Conservation (phyloP, 2,113 vertebrate species). For the Misgurnus anguillicaudatus region DNA sequence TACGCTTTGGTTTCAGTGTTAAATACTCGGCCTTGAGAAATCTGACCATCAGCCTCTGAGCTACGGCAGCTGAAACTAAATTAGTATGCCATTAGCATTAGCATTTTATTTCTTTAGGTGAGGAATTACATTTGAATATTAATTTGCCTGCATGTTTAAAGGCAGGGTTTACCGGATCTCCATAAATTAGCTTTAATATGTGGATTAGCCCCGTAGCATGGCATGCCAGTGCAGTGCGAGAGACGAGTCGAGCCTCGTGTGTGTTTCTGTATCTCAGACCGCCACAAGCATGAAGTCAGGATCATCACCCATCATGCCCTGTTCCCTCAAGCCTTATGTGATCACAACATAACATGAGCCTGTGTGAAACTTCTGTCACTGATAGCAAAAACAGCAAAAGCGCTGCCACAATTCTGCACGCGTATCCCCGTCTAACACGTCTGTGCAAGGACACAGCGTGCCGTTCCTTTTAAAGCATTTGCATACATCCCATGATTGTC, state of each 20-base stretch:
- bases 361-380: slow-evolving; percentile 8
- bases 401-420: background rate
- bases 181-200: slow-evolving; percentile 62
- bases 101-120: slow-evolving; percentile 60
- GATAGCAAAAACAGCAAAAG: background rate
- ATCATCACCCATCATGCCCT: slow-evolving; percentile 24
- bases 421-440: too few species aligned
- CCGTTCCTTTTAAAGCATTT: too few species aligned
- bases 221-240: slow-evolving; percentile 35
- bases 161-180: slow-evolving; percentile 53
- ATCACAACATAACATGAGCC: background rate
- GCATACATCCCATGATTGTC: too few species aligned
- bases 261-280: slow-evolving; percentile 13
- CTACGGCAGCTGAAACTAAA: slow-evolving; percentile 44
- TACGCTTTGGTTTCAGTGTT: slow-evolving; percentile 13
- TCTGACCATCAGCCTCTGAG: slow-evolving; percentile 34
- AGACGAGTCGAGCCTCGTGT: slow-evolving; percentile 40
- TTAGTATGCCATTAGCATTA: slow-evolving; percentile 60
- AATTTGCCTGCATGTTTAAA: slow-evolving; percentile 57
- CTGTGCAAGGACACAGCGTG: too few species aligned
- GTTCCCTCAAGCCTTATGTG: background rate
- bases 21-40: slow-evolving; percentile 44
- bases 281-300: background rate
- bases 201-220: slow-evolving; percentile 55
- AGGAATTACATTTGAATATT: slow-evolving; percentile 62